These are phyloP conservation scores for Acrocyrtus sp. DNA, from an alignment of 2,888 invertebrate genomes.

Conservation along the genomic window DNA sequence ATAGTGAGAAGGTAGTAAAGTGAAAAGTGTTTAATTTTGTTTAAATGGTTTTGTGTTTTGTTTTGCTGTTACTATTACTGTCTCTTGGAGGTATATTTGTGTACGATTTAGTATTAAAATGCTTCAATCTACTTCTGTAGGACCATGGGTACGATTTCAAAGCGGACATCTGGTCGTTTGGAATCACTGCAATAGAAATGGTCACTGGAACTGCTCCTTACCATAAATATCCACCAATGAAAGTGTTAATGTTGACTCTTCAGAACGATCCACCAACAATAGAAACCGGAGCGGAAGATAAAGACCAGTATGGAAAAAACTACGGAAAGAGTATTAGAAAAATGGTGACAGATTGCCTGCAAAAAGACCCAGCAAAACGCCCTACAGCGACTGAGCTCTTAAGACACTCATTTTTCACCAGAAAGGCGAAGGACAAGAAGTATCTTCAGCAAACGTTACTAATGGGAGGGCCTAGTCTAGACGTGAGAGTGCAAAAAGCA, in stretches of 20 bases:
- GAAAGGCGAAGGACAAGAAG: slow-evolving; percentile 94
- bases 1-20: no score
- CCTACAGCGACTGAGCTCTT: slow-evolving; percentile 95
- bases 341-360: slow-evolving; percentile 95
- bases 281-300: slow-evolving; percentile 94
- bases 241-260: slow-evolving; percentile 96
- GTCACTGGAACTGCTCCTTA: slow-evolving; percentile 98
- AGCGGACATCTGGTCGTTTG: slow-evolving; percentile 94
- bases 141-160: slow-evolving; percentile 98
- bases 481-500: slow-evolving; percentile 88
- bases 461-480: slow-evolving; percentile 87
- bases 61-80: no score
- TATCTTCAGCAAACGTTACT: slow-evolving; percentile 87
- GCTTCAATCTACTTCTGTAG: no score
- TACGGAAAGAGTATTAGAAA: slow-evolving; percentile 98
- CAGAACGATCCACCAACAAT: slow-evolving; percentile 98
- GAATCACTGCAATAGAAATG: slow-evolving; percentile 98
- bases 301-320: slow-evolving; percentile 97
- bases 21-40: no score
- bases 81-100: no score
- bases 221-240: slow-evolving; percentile 99
- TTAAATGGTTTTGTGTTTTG: no score
- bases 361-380: slow-evolving; percentile 88
- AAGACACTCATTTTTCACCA: slow-evolving; percentile 98
- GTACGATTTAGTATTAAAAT: no score